Base-by-base conservation (phyloP, 2,888 invertebrate genomes). In the Diachrysia chrysitis region DNA sequence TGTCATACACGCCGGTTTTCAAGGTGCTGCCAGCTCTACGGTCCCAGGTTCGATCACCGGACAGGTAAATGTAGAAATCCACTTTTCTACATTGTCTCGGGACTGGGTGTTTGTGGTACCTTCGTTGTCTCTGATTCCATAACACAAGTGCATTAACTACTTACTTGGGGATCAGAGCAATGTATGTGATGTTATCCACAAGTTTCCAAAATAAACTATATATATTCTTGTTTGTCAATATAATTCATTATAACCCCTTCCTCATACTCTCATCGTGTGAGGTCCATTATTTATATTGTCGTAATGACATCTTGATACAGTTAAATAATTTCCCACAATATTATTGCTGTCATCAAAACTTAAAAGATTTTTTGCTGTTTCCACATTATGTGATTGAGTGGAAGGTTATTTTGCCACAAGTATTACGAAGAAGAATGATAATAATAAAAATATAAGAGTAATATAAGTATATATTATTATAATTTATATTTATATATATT, bases 311-410 rank as follows among this genome's bases (percentile, higher is more conserved):
- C 19, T 17, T 17, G 25, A 46, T 51, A 56, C 57, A 71, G 19
- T 10, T 42, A n/a, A n/a, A 71, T 63, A 59, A 55, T 58, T 71
- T 59, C 23, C 7, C 10, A 71, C 14, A 42, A 58, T 71, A 56
- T 25, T 76, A 17, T 51, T 56, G 57, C 64, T 77, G 65, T 64
- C 25, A 71, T 71, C 64, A 46, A 7, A 29, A 55, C 63, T 63
- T 63, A 0, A 71, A 35, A 19, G 0, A 3, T 17, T 76, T 70
- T 64, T 59, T 59, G 17, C 19, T 48, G 19, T 19, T 0, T 48
- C 25, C 6, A 1, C 32, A 10, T 12, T 37, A 4, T 37, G 37
- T 37, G 37, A 37, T 42, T 42, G 42, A 42, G 42, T 42, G n/a
- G 42, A 42, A 42, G 9, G 2, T 29, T 29, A 7, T 29, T 32